Conservation (phyloP, 2,797 vertebrate genomes). For the Carcharodon carcharias region DNA sequence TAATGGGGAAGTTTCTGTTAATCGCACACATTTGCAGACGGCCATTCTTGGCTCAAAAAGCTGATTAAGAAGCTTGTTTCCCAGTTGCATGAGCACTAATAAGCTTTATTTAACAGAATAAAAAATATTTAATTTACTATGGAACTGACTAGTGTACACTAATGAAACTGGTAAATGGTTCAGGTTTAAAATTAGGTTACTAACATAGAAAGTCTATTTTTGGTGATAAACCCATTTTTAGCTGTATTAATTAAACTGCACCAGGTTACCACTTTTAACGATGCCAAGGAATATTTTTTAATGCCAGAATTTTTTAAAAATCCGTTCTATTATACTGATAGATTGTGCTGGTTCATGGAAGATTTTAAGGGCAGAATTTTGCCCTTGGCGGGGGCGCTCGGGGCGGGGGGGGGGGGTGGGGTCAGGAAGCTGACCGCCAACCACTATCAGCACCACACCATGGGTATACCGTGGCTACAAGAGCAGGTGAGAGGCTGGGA, state of each 20-base stretch:
- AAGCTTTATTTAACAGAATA: not conserved
- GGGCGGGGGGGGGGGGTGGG: too few species aligned
- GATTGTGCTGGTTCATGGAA: too few species aligned
- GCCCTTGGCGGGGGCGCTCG: too few species aligned
- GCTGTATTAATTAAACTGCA: not conserved
- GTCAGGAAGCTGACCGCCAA: too few species aligned
- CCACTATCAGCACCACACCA: too few species aligned
- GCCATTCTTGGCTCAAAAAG: not conserved
- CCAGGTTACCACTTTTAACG: not conserved
- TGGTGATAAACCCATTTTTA: not conserved
- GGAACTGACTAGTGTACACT: not conserved
- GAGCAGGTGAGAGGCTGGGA: too few species aligned
- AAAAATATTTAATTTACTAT: not conserved
- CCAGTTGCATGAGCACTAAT: not conserved
- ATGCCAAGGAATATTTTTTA: not conserved
- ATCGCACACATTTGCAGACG: not conserved
- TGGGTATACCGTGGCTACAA: too few species aligned
- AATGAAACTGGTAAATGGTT: not conserved
- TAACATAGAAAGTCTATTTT: not conserved
- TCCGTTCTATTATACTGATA: not conserved
- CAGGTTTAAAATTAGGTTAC: not conserved
- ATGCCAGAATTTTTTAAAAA: not conserved
- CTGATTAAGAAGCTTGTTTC: not conserved
- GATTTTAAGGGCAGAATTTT: not conserved
- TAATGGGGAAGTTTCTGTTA: not conserved